A percentile compares a stretch with the other conserved stretches of the same genome.
Evolutionary conservation across 2,113 vertebrate species (phyloP).

Genomic region (Fregata magnificens): DNA sequence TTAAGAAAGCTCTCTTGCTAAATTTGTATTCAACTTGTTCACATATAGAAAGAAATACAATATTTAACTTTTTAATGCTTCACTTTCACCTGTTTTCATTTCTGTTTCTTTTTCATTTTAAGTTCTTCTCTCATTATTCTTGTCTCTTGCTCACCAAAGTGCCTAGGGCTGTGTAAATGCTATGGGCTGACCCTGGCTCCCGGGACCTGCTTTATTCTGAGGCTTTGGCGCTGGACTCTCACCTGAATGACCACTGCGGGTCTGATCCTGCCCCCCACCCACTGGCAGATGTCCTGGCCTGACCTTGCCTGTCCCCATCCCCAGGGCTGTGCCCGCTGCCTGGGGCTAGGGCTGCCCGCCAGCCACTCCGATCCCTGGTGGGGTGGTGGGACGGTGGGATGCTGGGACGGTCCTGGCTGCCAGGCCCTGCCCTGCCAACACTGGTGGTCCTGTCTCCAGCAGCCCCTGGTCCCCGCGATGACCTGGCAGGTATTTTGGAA

Average conservation of each 20-base stretch:
- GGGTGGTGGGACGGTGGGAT: accelerated
- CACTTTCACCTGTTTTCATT: not conserved
- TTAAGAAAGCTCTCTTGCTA: slow-evolving; percentile 12
- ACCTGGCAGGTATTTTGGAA: not conserved
- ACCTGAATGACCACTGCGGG: accelerated
- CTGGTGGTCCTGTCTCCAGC: accelerated
- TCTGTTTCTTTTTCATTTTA: not conserved
- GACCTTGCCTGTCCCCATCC: accelerated
- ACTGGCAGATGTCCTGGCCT: not conserved
- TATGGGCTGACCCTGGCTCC: accelerated
- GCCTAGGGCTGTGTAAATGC: not conserved
- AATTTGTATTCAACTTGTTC: not conserved
- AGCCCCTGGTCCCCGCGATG: accelerated
- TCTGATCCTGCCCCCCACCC: not conserved
- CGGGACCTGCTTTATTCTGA: not conserved
- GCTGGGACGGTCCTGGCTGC: not conserved
- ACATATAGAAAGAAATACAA: not conserved
- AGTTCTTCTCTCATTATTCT: not conserved
- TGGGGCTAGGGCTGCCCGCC: accelerated
- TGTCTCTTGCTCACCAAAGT: not conserved
- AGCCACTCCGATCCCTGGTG: not conserved
- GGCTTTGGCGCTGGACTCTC: accelerated
- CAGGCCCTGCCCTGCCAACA: not conserved
- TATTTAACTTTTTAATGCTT: not conserved
- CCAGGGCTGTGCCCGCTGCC: not conserved